Conservation (phyloP, 1,140 invertebrate species). For the Stratiolaelaps scimitus region DNA sequence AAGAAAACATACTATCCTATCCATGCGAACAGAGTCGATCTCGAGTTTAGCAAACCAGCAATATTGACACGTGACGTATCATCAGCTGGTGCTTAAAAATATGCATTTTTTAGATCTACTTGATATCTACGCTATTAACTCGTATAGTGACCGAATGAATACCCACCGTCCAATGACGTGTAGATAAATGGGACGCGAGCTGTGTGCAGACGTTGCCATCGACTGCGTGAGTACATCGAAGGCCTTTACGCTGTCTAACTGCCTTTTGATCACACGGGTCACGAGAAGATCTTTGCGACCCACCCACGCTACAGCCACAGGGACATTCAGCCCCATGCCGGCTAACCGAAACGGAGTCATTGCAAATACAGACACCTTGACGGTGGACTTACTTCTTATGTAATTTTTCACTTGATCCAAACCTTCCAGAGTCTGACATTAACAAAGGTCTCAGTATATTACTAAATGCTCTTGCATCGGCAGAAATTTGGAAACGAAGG, state of each 20-base stretch:
- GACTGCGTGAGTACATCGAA: slow-evolving; percentile 6
- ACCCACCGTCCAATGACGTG: too few species aligned
- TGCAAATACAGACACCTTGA: neutral
- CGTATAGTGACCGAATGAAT: too few species aligned
- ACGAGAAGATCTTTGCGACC: slow-evolving; percentile 14
- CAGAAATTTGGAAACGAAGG: neutral
- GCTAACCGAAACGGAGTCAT: slow-evolving; percentile 9
- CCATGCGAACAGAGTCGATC: too few species aligned
- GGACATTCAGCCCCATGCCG: neutral
- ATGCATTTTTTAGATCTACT: too few species aligned
- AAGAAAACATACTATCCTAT: too few species aligned
- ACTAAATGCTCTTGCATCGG: too few species aligned
- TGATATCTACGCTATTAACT: too few species aligned
- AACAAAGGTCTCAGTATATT: neutral
- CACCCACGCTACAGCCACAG: neutral
- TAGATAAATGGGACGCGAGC: too few species aligned
- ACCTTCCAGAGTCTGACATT: neutral
- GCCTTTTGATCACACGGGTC: neutral
- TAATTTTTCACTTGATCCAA: neutral
- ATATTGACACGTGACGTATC: too few species aligned
- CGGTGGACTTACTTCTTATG: neutral
- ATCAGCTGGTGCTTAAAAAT: too few species aligned
- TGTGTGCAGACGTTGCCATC: too few species aligned
- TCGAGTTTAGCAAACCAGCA: too few species aligned
- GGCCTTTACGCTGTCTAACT: neutral